A percentile compares a stretch with the other conserved stretches of the same genome.
Conservation (phyloP, 2,113 vertebrate genomes). For the Pituophis catenifer region DNA sequence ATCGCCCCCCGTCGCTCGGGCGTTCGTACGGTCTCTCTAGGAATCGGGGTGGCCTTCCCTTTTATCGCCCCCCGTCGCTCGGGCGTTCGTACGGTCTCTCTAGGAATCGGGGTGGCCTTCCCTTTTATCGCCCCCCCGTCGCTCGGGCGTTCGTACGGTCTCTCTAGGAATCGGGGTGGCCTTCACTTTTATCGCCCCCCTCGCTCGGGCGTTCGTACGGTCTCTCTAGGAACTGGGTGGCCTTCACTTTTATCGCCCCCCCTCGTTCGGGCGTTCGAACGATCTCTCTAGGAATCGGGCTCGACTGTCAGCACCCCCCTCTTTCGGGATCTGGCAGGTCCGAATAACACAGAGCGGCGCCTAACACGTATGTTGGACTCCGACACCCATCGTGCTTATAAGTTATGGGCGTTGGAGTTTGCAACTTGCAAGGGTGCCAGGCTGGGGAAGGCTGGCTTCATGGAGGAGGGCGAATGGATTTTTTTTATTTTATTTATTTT, state of each 20-base stretch:
- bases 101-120: not conserved
- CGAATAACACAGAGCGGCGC: not conserved
- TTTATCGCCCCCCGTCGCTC: not conserved
- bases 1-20: not conserved
- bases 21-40: not conserved
- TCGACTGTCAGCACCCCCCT: not conserved
- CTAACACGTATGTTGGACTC: not conserved
- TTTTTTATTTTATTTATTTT: too few species aligned
- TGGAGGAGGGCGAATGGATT: not conserved
- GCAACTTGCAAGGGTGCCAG: not conserved
- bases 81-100: not conserved
- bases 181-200: not conserved
- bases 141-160: not conserved
- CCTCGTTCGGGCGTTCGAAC: not conserved
- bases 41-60: not conserved
- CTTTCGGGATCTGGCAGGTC: not conserved
- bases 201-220: not conserved
- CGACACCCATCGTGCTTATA: not conserved
- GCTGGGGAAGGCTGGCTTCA: not conserved
- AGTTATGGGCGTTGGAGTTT: not conserved
- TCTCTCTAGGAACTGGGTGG: not conserved
- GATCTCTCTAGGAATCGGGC: not conserved
- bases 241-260: not conserved
- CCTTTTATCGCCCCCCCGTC: not conserved
- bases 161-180: not conserved